Percentiles rank a stretch among this genome's conserved stretches.
These are phyloP conservation scores for Diadophis punctatus DNA, from an alignment of 2,113 vertebrate genomes.

Conservation along the genomic window DNA sequence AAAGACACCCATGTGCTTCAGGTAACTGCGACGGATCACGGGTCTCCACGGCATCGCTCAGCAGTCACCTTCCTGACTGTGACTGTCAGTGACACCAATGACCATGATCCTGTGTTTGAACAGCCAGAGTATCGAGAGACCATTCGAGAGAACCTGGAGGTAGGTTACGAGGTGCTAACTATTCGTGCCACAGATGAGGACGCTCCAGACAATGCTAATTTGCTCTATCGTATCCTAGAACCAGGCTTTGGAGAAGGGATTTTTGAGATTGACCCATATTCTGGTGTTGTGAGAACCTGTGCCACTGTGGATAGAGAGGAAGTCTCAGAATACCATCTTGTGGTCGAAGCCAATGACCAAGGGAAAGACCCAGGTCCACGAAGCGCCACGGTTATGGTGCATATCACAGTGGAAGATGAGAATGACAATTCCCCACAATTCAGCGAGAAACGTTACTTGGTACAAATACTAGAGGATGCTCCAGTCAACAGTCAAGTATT, in stretches of 20 bases:
- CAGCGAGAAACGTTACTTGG: conserved; percentile 86
- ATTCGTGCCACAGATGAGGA: conserved; percentile 90
- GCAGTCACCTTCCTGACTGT: conserved; percentile 84
- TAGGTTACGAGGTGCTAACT: conserved; percentile 92
- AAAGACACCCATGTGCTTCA: conserved; percentile 93
- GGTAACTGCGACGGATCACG: conserved; percentile 81
- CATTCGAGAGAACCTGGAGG: conserved; percentile 90
- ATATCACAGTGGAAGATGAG: conserved; percentile 90
- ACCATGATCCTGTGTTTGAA: conserved; percentile 88
- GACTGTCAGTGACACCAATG: conserved; percentile 92
- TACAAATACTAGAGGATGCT: conserved; percentile 86
- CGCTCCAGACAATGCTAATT: conserved; percentile 89
- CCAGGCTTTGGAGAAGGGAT: conserved; percentile 68
- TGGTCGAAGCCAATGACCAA: conserved; percentile 93
- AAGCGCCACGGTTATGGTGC: conserved; percentile 85
- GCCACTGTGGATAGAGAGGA: conserved; percentile 84
- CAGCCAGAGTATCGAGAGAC: conserved; percentile 84
- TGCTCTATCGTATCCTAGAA: conserved; percentile 90
- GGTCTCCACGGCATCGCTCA: conserved; percentile 75
- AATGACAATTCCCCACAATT: conserved; percentile 98
- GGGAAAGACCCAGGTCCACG: conserved; percentile 87
- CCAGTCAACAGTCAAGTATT: conserved; percentile 83
- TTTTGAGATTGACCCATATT: conserved; percentile 88
- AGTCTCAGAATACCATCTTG: conserved; percentile 78
- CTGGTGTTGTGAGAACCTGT: conserved; percentile 85